Evolutionary conservation across 2,797 vertebrate genomes (phyloP), one percentile per base, ranked within the genome.

Genomic region (Sebastes vulpes): DNA sequence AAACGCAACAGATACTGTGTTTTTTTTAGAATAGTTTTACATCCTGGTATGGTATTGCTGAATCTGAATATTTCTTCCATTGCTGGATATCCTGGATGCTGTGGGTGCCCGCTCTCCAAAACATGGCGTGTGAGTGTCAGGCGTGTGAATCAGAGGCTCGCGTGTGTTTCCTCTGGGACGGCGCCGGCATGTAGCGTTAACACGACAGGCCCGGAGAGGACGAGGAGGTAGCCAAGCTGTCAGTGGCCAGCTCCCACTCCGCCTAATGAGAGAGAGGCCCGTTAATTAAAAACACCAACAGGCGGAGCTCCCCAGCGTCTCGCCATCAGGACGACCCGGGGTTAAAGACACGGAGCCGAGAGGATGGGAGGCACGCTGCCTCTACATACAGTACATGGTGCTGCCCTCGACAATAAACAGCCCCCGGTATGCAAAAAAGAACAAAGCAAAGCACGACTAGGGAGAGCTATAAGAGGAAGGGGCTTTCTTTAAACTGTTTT

Each of bases 261-360:
- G 57, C 92, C 91, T 96, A 96, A 96, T 94, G 95, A 96, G 95
- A 92, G 90, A 92, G 90, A 92, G 87, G 77, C 91, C 81, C 65
- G 88, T 95, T 96, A 96, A 96, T 96, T 96, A 95, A 96, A 96
- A 96, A 95, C 94, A 93, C 89, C 91, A 92, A 93, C 93, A 93
- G 91, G 88, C 89, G 66, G 85, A 88, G 86, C 92, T 93, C 92
- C 93, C 93, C 82, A 61, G 92, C 53, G 90, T 78, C 88, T 83
- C 77, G 85, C 88, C 92, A 91, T 93, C 88, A 88, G 86, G 73
- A 89, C 80, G 78, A 94, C 92, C 91, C 75, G 29, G 92, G 92
- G 92, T 94, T 94, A 95, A 94, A 94, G 92, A 94, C 87, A 71
- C 59, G 26, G 82, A 85, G 86, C 80, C 70, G 35, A 80, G 80